Base-by-base conservation (phyloP, 37 sponge, comb jelly and placozoan species). In the Aplysina aerophoba region DNA sequence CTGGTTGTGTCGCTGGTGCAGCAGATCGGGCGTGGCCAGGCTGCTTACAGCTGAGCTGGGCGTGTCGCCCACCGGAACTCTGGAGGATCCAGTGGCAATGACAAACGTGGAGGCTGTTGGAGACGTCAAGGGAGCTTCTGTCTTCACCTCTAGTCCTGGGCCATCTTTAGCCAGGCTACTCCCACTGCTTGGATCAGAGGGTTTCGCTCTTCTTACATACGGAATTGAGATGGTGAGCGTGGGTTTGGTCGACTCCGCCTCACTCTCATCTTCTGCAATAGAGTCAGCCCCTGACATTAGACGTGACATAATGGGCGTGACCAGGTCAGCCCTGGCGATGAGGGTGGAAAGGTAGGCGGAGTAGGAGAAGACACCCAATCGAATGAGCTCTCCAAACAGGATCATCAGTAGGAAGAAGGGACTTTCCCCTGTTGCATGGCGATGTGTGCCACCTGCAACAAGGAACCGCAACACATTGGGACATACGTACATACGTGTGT, bases 381-480 rank as follows among this genome's bases (percentile, higher is more conserved):
- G 88, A 53, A 98, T 94, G 22, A 98, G 91, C 67, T 96, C 97
- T 27, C 91, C 91, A 74, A 96, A 98, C 25, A 98, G 90, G 12
- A 88, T 84, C 38, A 95, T 72, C 27, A 98, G 89, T 22, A 84
- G 92, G 44, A 87, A 85, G 88, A 95, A 98, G 4, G 94, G 88
- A 0, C 89, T 89, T 0, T 60, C 82, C 1, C 55, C 44, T 65
- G 83, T 89, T 24, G 63, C 53, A 79, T 39, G 38, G n/a, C 55
- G 25, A 20, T 37, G 38, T 33, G 71, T 8, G 14, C 75, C 59
- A 25, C 68, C 73, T 69, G 75, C 21, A 31, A 16, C 36, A 41
- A 57, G 54, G 28, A 55, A n/a, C n/a, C n/a, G n/a, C n/a, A 54
- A 38, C 54, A 44, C 37, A 44, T 75, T 22, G 16, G 17, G 69